Percentiles rank a stretch among this genome's conserved stretches.
phyloP scores from a whole-genome alignment of 2,113 vertebrate genomes.

The Tenrec ecaudatus region DNA sequence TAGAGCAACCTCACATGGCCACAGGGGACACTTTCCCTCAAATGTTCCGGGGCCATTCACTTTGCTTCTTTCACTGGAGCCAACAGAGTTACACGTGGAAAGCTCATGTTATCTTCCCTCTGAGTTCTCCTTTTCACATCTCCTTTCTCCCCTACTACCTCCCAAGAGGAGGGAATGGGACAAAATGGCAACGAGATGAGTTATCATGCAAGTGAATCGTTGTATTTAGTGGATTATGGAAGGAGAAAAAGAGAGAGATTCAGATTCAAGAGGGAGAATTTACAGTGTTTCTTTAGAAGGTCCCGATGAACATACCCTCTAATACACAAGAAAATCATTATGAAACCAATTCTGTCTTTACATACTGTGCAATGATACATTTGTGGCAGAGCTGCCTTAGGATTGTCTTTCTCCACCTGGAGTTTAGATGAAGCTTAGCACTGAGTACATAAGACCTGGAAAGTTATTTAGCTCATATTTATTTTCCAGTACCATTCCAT shows the following conservation, averaged over 20 bases:
- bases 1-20: neutral
- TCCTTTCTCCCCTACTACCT: neutral
- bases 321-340: neutral
- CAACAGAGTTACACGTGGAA: neutral
- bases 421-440: slow-evolving; percentile 12
- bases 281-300: neutral
- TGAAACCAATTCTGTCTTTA: neutral
- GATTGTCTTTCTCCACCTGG: neutral
- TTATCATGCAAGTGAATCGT: neutral
- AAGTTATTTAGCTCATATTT: slow-evolving; percentile 4
- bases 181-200: neutral
- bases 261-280: slow-evolving; percentile 7
- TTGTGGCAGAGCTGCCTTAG: neutral
- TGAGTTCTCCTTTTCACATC: neutral
- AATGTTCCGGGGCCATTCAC: neutral
- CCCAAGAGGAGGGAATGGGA: neutral
- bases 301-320: neutral
- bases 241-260: neutral
- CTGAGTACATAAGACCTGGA: neutral
- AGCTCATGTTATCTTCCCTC: neutral
- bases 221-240: neutral
- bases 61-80: neutral
- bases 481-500: neutral
- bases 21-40: neutral
- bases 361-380: neutral